phyloP scores from a whole-genome alignment of 2,797 vertebrate genomes.

The Fringilla coelebs region DNA sequence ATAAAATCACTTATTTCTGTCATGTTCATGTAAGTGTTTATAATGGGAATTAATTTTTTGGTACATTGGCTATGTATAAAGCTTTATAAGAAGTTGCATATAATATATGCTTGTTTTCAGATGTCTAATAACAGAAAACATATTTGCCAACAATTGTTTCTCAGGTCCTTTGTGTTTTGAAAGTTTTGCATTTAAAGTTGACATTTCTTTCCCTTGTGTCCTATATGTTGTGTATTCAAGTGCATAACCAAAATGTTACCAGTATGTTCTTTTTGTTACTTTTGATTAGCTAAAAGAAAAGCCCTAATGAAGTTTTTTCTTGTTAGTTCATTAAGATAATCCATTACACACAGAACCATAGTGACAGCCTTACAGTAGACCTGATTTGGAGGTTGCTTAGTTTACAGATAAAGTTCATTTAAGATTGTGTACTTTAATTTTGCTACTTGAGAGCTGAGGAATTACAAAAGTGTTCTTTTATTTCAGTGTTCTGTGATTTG shows the following conservation, averaged over 20 bases:
- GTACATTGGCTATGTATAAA: neutral
- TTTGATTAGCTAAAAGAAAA: neutral
- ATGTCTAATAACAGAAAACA: neutral
- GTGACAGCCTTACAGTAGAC: neutral
- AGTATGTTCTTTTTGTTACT: neutral
- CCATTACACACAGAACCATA: neutral
- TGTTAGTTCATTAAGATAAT: neutral
- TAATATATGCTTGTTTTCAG: neutral
- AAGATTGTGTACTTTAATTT: neutral
- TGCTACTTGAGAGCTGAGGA: neutral
- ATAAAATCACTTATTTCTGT: neutral
- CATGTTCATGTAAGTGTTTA: neutral
- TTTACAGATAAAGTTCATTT: neutral
- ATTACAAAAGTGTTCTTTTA: neutral
- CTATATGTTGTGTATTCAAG: neutral
- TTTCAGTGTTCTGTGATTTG: neutral
- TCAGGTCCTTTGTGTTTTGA: neutral
- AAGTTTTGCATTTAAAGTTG: neutral
- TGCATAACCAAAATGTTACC: neutral
- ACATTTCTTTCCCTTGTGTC: neutral
- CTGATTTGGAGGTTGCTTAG: neutral
- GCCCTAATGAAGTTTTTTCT: neutral
- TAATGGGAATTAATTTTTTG: neutral
- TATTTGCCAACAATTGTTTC: neutral
- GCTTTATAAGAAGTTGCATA: neutral